These are phyloP conservation scores for Tichodroma muraria DNA, from an alignment of 2,113 vertebrate genomes.

Conservation along the genomic window DNA sequence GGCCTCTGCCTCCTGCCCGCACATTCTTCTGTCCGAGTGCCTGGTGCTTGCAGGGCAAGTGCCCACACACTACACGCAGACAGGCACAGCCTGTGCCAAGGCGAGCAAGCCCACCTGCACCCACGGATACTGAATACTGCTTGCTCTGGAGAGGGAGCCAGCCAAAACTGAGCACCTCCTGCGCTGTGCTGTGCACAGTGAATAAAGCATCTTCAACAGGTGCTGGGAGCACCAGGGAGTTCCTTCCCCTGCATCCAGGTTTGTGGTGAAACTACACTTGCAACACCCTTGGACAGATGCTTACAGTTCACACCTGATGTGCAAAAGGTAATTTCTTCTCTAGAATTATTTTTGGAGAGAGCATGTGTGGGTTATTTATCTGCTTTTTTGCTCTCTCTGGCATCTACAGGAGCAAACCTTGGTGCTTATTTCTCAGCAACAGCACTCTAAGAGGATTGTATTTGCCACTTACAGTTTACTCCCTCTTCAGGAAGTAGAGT, in stretches of 20 bases:
- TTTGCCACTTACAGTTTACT: not conserved
- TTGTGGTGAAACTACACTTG: not conserved
- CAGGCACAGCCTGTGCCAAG: not conserved
- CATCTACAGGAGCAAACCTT: not conserved
- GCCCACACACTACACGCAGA: too few relatives aligned
- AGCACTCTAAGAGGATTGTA: not conserved
- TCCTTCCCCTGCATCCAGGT: not conserved
- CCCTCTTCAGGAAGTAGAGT: not conserved
- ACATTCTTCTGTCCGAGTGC: not conserved
- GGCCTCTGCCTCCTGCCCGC: not conserved
- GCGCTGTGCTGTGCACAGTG: not conserved
- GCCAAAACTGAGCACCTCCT: not conserved
- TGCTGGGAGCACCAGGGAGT: not conserved
- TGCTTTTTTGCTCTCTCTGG: not conserved
- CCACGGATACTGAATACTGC: fast-evolving
- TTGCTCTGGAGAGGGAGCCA: not conserved
- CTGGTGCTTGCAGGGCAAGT: fast-evolving
- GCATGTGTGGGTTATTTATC: not conserved
- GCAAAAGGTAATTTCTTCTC: not conserved
- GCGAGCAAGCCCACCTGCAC: fast-evolving
- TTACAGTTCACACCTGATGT: not conserved
- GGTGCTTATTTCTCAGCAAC: not conserved
- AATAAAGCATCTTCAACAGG: not conserved
- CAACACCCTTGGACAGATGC: not conserved
- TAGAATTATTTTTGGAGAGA: not conserved